Conservation (phyloP, 2,888 invertebrate genomes). For the Euphydryas editha region DNA sequence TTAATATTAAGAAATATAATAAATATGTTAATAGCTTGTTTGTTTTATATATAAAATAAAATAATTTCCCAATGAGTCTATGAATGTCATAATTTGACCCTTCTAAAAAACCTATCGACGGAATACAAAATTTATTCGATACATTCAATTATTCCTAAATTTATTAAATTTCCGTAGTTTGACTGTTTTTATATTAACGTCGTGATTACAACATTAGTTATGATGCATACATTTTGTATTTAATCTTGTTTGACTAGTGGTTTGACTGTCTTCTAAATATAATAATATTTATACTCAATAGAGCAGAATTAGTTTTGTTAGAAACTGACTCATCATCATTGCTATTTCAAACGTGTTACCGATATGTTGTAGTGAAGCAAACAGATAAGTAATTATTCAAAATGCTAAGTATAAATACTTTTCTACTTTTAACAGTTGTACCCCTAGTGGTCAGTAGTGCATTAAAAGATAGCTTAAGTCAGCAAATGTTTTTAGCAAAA, state of each 20-base stretch:
- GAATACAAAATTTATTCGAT: conserved; percentile 20
- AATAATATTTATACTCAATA: conserved; percentile 12
- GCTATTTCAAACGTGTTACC: conserved; percentile 58
- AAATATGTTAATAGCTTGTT: too few relatives aligned
- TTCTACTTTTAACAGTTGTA: conserved; percentile 40
- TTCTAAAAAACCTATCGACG: neutral
- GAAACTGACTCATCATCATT: conserved; percentile 65
- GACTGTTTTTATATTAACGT: conserved; percentile 48
- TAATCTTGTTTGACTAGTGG: conserved; percentile 68
- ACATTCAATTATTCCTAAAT: conserved; percentile 15
- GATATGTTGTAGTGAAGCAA: conserved; percentile 53
- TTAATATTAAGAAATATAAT: too few relatives aligned
- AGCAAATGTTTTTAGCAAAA: conserved; percentile 1
- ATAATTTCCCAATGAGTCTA: too few relatives aligned
- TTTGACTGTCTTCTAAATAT: conserved; percentile 55
- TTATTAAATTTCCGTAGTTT: conserved; percentile 42
- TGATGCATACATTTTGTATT: conserved; percentile 40
- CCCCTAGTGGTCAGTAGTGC: conserved; percentile 43
- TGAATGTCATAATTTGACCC: conserved; percentile 17
- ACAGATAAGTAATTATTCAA: conserved; percentile 42
- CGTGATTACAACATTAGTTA: conserved; percentile 41
- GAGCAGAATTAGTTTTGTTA: conserved; percentile 48
- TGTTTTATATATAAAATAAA: too few relatives aligned
- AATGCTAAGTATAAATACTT: conserved; percentile 46
- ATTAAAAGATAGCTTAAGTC: conserved; percentile 42